Evolutionary conservation across 2,888 invertebrate genomes (phyloP), one percentile per base, ranked within the genome.

Genomic region (Parelbella ahira): DNA sequence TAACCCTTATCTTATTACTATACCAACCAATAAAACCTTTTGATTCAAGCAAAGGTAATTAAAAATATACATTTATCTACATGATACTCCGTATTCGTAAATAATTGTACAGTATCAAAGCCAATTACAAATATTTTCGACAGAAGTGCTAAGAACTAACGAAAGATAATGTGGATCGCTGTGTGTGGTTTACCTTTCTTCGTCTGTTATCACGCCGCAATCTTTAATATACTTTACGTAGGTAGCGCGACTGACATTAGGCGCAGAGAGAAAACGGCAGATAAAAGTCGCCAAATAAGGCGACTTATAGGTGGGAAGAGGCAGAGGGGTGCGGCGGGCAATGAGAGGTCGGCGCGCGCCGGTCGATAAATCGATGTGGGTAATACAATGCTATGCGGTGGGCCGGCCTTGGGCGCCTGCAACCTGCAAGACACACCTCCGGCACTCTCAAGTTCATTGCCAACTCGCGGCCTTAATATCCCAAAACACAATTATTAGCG

Each of bases 351-450:
- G 78, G 83, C 81, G 83, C 80, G 83, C 82, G 83, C 82, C 81
- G 83, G 63, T 84, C 86, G 73, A 84, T 86, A 86, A 84, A 87
- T 86, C 84, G 84, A 84, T 84, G 73, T 69, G 63, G 58, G 67
- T 68, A 73, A 75, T 74, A 82, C 73, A 80, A 77, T 74, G 73
- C 65, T 70, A 71, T 76, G 76, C 77, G 76, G 68, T 68, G 65
- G 60, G 60, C 57, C 69, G 80, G 73, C 84, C 83, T 84, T 84
- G 84, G 62, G 62, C 54, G 64, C 67, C 52, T 82, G 83, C 84
- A 83, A 63, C 59, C 63, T 79, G 78, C 81, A 82, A 78, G 82
- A 84, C 84, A 84, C 84, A 80, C 84, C 84, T 71, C 81, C 81
- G 58, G 41, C 62, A 66, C 59, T 57, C 82, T 57, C 82, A 86